A percentile compares a stretch with the other conserved stretches of the same genome.
Conservation (phyloP, 92 coral and sea anemone species). For the Actinernus sp. region DNA sequence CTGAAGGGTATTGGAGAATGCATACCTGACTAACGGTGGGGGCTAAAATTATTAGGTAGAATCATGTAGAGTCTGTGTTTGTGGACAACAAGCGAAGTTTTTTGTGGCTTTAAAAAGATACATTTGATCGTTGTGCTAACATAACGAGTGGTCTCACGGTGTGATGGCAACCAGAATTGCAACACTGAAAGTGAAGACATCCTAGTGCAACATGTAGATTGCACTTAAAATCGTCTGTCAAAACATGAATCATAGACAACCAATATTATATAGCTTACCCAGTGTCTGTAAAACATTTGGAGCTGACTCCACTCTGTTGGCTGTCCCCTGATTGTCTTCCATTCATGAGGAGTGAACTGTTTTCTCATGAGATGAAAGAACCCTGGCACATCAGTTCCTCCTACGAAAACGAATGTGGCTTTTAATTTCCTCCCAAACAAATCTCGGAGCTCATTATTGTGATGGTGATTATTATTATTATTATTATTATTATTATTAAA, state of each 20-base stretch:
- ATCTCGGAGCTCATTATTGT: no score
- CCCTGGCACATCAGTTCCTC: constrained; percentile 72
- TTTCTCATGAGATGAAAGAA: constrained; percentile 93
- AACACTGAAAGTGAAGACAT: background rate
- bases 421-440: no score
- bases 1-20: no score
- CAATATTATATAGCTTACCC: constrained; percentile 57
- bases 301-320: constrained; percentile 84
- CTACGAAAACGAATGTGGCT: constrained; percentile 36
- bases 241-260: background rate
- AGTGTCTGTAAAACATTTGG: constrained; percentile 94
- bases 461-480: no score
- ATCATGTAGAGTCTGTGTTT: no score
- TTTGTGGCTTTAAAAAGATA: no score
- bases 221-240: background rate
- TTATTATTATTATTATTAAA: background rate
- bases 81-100: no score
- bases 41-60: no score
- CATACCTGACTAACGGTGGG: no score
- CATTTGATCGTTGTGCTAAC: background rate
- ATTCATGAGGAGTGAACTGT: constrained; percentile 90
- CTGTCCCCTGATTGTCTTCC: constrained; percentile 75
- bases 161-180: background rate
- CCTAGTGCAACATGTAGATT: background rate
- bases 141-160: background rate